phyloP scores from a whole-genome alignment of 2,888 invertebrate species.

The Sycophila texana region DNA sequence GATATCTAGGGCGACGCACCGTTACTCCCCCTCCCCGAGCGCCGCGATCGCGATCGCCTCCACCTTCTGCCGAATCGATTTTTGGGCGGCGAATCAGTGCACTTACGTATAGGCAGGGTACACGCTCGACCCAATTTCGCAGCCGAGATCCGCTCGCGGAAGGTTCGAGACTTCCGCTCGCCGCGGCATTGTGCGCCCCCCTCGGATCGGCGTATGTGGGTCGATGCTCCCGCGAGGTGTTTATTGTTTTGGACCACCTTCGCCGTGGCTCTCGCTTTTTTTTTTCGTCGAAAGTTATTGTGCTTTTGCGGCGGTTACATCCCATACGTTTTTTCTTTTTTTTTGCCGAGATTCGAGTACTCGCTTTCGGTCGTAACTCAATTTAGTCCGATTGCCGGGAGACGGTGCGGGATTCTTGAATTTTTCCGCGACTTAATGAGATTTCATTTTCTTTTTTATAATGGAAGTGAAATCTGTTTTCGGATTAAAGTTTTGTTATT shows the following conservation, averaged over 20 bases:
- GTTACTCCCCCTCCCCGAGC: conserved; percentile 23
- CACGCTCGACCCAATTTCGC: conserved; percentile 45
- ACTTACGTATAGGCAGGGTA: neutral
- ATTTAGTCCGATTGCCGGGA: conserved; percentile 11
- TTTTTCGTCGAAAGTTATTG: neutral
- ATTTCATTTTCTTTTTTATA: too few species aligned
- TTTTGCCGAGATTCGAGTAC: conserved; percentile 1
- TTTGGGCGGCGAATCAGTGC: too few species aligned
- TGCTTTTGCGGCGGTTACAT: conserved; percentile 23
- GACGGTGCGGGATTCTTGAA: neutral
- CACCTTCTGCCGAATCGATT: too few species aligned
- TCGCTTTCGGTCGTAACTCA: conserved; percentile 27
- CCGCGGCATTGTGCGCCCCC: neutral
- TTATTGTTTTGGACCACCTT: conserved; percentile 35
- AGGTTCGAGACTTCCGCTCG: conserved; percentile 46
- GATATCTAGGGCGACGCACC: conserved; percentile 52
- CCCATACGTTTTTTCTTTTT: conserved; percentile 32
- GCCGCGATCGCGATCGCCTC: too few species aligned
- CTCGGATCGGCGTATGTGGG: conserved; percentile 24
- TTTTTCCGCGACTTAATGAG: too few species aligned
- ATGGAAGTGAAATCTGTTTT: too few species aligned
- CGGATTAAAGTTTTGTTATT: too few species aligned
- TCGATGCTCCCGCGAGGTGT: conserved; percentile 28
- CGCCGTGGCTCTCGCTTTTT: neutral
- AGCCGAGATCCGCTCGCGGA: conserved; percentile 27